These are phyloP conservation scores for Hylaeus volcanicus DNA, from an alignment of 1,140 invertebrate genomes.

Conservation along the genomic window DNA sequence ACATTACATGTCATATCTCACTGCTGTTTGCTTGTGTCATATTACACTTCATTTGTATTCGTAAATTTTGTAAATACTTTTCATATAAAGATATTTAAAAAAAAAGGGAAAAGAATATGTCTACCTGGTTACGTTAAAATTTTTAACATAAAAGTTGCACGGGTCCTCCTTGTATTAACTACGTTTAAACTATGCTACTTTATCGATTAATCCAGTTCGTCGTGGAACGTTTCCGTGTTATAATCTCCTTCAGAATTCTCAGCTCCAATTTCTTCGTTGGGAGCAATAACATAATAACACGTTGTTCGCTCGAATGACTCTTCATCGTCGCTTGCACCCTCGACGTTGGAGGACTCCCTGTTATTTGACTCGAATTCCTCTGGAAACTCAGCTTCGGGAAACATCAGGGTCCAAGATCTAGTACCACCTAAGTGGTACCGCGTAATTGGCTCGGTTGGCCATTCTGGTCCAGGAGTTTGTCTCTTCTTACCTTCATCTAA, in stretches of 20 bases:
- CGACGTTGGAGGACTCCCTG: background rate
- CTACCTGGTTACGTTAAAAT: background rate
- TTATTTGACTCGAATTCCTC: background rate
- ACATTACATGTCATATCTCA: conserved; percentile 12
- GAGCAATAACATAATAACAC: conserved; percentile 1
- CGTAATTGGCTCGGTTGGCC: conserved; percentile 28
- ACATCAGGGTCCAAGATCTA: background rate
- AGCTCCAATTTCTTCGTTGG: background rate
- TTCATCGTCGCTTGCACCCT: background rate
- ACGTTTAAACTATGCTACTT: background rate
- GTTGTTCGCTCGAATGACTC: background rate
- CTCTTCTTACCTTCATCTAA: background rate
- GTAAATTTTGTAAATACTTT: background rate
- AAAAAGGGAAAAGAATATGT: background rate
- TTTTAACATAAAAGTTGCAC: background rate
- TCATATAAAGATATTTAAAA: background rate
- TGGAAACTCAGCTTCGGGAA: background rate
- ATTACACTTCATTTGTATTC: background rate
- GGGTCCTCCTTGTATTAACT: background rate
- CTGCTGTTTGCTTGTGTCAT: conserved; percentile 6
- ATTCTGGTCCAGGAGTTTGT: conserved; percentile 18
- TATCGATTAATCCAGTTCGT: background rate
- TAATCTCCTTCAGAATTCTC: background rate
- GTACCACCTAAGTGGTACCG: conserved; percentile 30
- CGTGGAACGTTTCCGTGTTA: no score